phyloP scores from a whole-genome alignment of 2,797 vertebrate species.

The Xiphorhynchus erythropygius region DNA sequence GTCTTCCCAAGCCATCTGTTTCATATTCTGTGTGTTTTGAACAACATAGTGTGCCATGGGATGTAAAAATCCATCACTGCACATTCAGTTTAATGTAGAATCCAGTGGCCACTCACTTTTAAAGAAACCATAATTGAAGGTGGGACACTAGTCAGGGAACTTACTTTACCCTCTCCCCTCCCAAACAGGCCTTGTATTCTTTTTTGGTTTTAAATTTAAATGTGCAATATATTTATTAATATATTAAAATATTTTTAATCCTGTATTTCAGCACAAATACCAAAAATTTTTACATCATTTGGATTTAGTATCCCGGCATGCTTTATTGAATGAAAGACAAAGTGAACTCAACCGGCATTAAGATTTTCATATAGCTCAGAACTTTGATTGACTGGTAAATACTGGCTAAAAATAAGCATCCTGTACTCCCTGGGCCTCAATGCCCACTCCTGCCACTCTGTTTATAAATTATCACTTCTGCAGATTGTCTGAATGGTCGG shows the following conservation, averaged over 20 bases:
- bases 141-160: neutral
- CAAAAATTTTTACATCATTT: neutral
- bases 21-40: neutral
- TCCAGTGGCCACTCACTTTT: slow-evolving; percentile 5
- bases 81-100: slow-evolving; percentile 1
- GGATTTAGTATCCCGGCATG: neutral
- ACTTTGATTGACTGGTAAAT: neutral
- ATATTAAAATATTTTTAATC: neutral
- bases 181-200: fast-evolving
- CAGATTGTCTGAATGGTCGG: neutral
- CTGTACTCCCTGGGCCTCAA: neutral
- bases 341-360: neutral
- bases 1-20: slow-evolving; percentile 56
- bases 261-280: neutral
- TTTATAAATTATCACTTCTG: neutral
- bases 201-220: neutral
- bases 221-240: neutral
- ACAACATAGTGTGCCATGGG: neutral
- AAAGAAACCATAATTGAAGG: neutral
- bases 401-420: neutral
- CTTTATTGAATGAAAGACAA: neutral
- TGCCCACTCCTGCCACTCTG: neutral
- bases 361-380: neutral
- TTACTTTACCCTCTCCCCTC: neutral
- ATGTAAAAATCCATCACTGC: neutral